Evolutionary conservation across 1,140 invertebrate genomes (phyloP), one percentile per base, ranked within the genome.

Genomic region (Halesus radiatus): DNA sequence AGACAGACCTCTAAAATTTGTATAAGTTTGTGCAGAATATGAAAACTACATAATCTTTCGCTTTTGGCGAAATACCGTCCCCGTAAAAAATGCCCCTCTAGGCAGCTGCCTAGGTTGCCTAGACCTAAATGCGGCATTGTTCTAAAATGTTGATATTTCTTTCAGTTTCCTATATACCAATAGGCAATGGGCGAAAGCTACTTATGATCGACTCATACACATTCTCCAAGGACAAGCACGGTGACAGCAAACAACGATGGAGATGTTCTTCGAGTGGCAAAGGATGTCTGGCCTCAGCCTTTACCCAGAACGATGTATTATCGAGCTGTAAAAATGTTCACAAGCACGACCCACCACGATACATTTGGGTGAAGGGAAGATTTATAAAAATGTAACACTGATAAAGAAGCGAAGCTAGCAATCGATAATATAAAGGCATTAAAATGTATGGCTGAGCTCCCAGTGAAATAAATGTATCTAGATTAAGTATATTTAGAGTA

Each of bases 181-280:
- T 66, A 29, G 8, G 26, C 16, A 16, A 26, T 66, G 62, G 62
- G n/a, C 32, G 26, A 32, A 15, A 32, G 13, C 20, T 76, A 18
- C 45, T 76, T n/a, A 76, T 76, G 75, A 50, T 76, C 5, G 45
- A 76, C 15, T 50, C 26, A 7, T 76, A 76, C 26, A 76, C 75
- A 13, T 76, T 62, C 64, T 56, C 15, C 18, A 76, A 45, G 26
- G 75, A 56, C 7, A 50, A 22, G n/a, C n/a, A 5, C 13, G 7
- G 4, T 15, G 22, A 45, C 8, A 45, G 13, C 7, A 37, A 56
- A 29, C 26, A 29, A 50, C 6, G 75, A 10, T 76, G 75, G 75
- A 20, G 45, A n/a, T 76, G 75, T 52, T 76, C 75, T 37, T 76
- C 75, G 16, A 37, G 62, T 45, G 56, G 56, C 37, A 60, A 64